A percentile compares a stretch with the other conserved stretches of the same genome.
Conservation (phyloP, 2,888 invertebrate genomes). For the Metacarcinus magister region DNA sequence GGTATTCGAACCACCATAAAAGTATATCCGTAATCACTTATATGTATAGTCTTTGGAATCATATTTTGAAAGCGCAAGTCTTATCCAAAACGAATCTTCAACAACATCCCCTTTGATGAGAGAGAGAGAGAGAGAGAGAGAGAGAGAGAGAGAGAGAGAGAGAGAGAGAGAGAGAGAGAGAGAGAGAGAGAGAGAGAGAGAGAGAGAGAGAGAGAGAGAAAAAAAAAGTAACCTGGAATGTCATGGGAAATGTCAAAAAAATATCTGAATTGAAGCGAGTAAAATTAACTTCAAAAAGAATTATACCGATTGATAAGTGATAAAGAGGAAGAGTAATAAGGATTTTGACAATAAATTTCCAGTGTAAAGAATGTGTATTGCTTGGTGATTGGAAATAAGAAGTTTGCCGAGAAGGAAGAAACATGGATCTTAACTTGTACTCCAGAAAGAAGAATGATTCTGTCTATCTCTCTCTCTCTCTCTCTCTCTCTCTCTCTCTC, state of each 20-base stretch:
- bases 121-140: neutral
- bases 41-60: neutral
- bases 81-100: neutral
- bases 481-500: neutral
- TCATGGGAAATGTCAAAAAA: neutral
- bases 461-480: neutral
- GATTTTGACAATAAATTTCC: neutral
- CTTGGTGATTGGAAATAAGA: neutral
- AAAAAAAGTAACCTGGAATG: neutral
- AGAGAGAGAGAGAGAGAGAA: constrained; percentile 5
- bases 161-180: neutral
- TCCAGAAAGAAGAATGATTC: neutral
- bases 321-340: neutral
- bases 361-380: neutral
- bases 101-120: neutral
- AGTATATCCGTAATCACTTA: neutral
- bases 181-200: constrained; percentile 37
- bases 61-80: neutral
- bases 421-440: neutral
- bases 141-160: constrained; percentile 2
- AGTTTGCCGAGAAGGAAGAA: constrained; percentile 14
- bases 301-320: neutral
- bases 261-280: neutral
- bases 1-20: neutral
- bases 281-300: neutral